A percentile compares a stretch with the other conserved stretches of the same genome.
phyloP scores from a whole-genome alignment of 2,113 vertebrate genomes.

The Irena cyanogastra region DNA sequence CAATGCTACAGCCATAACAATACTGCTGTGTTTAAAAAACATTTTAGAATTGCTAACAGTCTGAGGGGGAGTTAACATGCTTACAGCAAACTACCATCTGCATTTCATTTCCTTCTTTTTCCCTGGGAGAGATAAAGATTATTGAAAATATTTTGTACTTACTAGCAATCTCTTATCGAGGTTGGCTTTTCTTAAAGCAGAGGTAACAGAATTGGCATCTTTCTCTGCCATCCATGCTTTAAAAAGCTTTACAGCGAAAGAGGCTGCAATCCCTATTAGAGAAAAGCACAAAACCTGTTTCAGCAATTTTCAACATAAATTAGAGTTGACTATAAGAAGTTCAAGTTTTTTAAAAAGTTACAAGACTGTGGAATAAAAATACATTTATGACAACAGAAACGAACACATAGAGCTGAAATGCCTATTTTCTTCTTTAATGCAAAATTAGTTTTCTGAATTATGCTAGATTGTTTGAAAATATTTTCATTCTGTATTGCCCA shows the following conservation, averaged over 20 bases:
- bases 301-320: neutral
- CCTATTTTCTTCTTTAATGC: neutral
- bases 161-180: slow-evolving; percentile 90
- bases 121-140: neutral
- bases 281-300: neutral
- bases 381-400: neutral
- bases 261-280: slow-evolving; percentile 84
- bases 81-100: neutral
- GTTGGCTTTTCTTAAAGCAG: slow-evolving; percentile 88
- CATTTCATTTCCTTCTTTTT: neutral
- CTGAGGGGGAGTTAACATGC: neutral
- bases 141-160: slow-evolving; percentile 51
- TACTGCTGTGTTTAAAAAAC: slow-evolving; percentile 5
- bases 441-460: neutral
- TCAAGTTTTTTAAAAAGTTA: neutral
- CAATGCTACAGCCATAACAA: neutral
- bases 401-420: neutral
- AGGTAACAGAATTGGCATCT: slow-evolving; percentile 88
- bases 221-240: slow-evolving; percentile 94
- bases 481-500: neutral
- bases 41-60: neutral
- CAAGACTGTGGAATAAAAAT: neutral
- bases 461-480: neutral
- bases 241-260: slow-evolving; percentile 91
- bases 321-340: neutral